Percentiles rank a stretch among this genome's conserved stretches.
Evolutionary conservation across 2,888 invertebrate species (phyloP).

Genomic region (Resseliella maxima): DNA sequence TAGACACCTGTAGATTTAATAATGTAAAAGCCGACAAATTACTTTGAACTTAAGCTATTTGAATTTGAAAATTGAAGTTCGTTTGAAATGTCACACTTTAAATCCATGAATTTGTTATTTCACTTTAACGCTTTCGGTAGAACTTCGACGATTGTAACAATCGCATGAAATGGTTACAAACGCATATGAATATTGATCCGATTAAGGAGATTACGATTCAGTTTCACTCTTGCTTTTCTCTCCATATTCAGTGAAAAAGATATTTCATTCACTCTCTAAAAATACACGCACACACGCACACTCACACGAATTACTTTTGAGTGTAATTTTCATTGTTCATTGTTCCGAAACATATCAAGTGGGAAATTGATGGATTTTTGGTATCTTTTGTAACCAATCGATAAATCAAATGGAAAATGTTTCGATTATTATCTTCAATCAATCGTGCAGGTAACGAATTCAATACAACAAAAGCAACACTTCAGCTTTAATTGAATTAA

Average conservation of each 20-base stretch:
- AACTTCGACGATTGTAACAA: not conserved
- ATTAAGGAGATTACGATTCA: not conserved
- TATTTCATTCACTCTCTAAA: not conserved
- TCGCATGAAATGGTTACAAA: no score
- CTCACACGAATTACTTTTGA: no score
- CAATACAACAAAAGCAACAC: no score
- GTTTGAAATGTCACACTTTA: not conserved
- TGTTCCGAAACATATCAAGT: no score
- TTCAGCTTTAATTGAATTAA: no score
- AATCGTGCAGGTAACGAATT: not conserved
- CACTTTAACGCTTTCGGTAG: not conserved
- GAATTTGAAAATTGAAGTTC: not conserved
- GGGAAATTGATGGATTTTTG: not conserved
- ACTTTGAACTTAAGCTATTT: not conserved
- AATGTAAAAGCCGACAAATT: not conserved
- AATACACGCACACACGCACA: not conserved
- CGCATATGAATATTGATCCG: not conserved
- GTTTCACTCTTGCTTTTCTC: not conserved
- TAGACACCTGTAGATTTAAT: constrained; percentile 21
- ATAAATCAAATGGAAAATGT: not conserved
- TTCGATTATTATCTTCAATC: not conserved
- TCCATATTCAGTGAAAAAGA: not conserved
- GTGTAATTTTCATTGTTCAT: no score
- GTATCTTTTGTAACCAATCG: not conserved
- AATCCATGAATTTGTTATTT: not conserved